These are phyloP conservation scores for Peribatodes rhomboidaria DNA, from an alignment of 2,888 invertebrate genomes.

Conservation along the genomic window DNA sequence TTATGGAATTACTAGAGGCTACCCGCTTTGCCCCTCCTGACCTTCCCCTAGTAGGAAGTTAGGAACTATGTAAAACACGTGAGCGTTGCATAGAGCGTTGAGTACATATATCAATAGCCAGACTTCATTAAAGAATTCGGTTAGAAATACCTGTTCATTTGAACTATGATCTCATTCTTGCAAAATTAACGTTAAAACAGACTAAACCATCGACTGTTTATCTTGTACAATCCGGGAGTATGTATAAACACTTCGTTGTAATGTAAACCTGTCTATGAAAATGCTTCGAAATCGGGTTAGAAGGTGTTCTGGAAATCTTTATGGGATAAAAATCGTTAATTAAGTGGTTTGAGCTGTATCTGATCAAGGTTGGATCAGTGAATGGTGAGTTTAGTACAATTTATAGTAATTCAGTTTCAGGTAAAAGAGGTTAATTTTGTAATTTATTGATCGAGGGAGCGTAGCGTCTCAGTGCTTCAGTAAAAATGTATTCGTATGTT, in stretches of 20 bases:
- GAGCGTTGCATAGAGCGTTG: no score
- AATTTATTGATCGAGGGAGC: no score
- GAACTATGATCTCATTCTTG: constrained; percentile 32
- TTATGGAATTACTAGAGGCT: no score
- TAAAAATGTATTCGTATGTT: no score
- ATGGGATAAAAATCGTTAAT: constrained; percentile 26
- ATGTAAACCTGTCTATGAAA: constrained; percentile 57
- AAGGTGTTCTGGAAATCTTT: constrained; percentile 51
- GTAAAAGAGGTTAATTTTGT: neutral
- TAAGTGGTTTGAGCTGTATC: constrained; percentile 6
- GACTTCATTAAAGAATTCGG: neutral
- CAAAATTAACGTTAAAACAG: constrained; percentile 29
- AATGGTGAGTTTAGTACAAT: constrained; percentile 17
- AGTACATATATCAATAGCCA: no score
- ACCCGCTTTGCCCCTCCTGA: no score
- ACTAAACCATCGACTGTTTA: constrained; percentile 39
- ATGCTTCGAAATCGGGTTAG: constrained; percentile 54
- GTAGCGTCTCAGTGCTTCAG: no score
- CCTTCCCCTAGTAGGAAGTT: no score
- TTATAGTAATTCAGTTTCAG: neutral
- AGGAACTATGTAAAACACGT: no score
- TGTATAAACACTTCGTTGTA: constrained; percentile 52
- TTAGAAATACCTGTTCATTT: constrained; percentile 25
- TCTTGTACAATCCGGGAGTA: constrained; percentile 40
- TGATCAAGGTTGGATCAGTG: constrained; percentile 25